Evolutionary conservation across 2,888 invertebrate species (phyloP), one percentile per base, ranked within the genome.

Genomic region (Sicus ferrugineus): DNA sequence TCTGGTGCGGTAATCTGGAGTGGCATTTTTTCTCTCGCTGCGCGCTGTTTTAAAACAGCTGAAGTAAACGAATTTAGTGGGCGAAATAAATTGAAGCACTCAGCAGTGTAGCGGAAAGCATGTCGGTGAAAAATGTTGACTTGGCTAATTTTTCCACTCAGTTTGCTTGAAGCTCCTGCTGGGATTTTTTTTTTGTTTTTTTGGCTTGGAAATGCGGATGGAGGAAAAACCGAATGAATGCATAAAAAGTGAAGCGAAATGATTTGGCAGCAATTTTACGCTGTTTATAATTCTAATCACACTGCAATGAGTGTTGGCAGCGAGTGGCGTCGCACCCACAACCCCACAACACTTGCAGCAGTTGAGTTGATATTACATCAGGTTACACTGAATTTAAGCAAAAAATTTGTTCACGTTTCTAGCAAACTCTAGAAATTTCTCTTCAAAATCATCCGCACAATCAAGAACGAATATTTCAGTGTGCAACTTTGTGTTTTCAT

Each of bases 101-200:
- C 26, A 7, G 54, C 2, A 54, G 26, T 54, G 26, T n/a, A 42
- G 28, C 54, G 26, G 6, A 54, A 54, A 54, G 54, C 16, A 54
- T 54, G 54, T 28, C 54, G 26, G 28, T 54, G 28, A 54, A 54
- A 28, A 54, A 14, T 54, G 26, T 28, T 54, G 14, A 54, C 23
- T 54, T 54, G 11, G 14, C 14, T 23, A 23, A 54, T 54, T 23
- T 54, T 26, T 28, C 26, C 23, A 26, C 54, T 14, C 16, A 14
- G 42, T 9, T 42, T 42, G 42, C 42, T 4, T 0, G 42, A 16
- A 1, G 16, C 42, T 38, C 11, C 11, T 38, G 38, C 38, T 6
- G 38, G 38, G 38, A 38, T n/a, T n/a, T n/a, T n/a, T n/a, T n/a
- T n/a, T n/a, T n/a, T n/a, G n/a, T n/a, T n/a, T n/a, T n/a, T n/a